Evolutionary conservation across 2,113 vertebrate genomes (phyloP), one percentile per base, ranked within the genome.

Genomic region (Petaurus breviceps): DNA sequence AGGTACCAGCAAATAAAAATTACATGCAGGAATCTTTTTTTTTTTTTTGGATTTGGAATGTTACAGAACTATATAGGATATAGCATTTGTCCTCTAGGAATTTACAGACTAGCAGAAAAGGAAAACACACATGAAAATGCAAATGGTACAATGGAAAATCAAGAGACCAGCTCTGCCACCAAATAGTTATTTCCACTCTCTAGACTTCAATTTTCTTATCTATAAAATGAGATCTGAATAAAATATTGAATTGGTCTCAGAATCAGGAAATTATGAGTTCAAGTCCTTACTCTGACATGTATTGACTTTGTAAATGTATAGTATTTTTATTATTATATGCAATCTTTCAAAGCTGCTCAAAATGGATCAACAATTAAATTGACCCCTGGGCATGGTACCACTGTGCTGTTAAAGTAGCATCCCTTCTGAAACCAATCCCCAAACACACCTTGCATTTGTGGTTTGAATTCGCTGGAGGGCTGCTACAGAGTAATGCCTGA

Each of bases 81-180:
- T 50, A n/a, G 24, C 90, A 89, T 92, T 52, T 49, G 26, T 94
- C 91, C 31, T 61, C 31, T 55, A 0, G 31, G 53, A 84, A 91
- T 90, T 93, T 52, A 53, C 54, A 96, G 51, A 53, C n/a, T 53
- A 92, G 49, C 77, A 53, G 37, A 54, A 93, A 50, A 49, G 84
- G 49, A 52, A 95, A 57, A 89, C 54, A 24, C 46, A 19, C 68
- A 43, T 84, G n/a, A 84, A 43, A 84, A 84, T 7, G 16, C 37
- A 77, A 77, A n/a, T n/a, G 19, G n/a, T 84, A 43, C 3, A 84
- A 23, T 43, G 68, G n/a, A 84, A 19, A 84, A 84, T 23, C 19
- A 84, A 84, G n/a, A 84, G n/a, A 43, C 19, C 14, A 68, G 61
- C 57, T 61, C 57, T 61, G 11, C 68, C 68, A 23, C 68, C 68